phyloP scores from a whole-genome alignment of 2,797 vertebrate species.

The Pseudochirops corinnae region DNA sequence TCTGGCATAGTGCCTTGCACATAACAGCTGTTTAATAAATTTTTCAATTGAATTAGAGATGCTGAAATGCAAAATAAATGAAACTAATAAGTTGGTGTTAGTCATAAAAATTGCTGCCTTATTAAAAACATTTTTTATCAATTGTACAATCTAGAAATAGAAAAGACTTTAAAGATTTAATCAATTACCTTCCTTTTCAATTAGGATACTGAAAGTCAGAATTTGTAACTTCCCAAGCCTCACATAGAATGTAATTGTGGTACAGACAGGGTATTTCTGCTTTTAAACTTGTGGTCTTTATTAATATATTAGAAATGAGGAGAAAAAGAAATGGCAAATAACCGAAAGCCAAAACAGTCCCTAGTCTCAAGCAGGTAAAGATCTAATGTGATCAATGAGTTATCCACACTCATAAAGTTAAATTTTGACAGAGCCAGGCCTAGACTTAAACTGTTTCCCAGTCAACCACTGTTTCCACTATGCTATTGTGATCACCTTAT shows the following conservation, averaged over 20 bases:
- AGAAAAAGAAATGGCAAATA: background rate
- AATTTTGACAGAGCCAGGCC: background rate
- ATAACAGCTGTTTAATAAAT: background rate
- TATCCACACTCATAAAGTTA: background rate
- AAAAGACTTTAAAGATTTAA: background rate
- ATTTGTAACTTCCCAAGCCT: background rate
- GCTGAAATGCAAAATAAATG: background rate
- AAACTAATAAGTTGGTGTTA: background rate
- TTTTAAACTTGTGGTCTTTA: background rate
- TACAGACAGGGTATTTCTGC: background rate
- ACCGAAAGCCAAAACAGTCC: background rate
- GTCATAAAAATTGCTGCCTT: background rate
- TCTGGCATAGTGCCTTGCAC: background rate
- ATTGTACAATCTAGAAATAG: background rate
- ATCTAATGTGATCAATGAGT: background rate
- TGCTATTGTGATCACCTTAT: background rate
- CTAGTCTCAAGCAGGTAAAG: background rate
- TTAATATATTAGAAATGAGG: background rate
- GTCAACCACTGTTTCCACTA: background rate
- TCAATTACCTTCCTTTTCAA: background rate
- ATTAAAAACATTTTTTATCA: background rate
- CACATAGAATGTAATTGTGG: background rate
- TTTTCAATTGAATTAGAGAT: background rate
- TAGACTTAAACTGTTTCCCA: background rate
- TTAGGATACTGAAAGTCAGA: background rate